phyloP scores from a whole-genome alignment of 1,140 invertebrate species.

The Listronotus oregonensis region DNA sequence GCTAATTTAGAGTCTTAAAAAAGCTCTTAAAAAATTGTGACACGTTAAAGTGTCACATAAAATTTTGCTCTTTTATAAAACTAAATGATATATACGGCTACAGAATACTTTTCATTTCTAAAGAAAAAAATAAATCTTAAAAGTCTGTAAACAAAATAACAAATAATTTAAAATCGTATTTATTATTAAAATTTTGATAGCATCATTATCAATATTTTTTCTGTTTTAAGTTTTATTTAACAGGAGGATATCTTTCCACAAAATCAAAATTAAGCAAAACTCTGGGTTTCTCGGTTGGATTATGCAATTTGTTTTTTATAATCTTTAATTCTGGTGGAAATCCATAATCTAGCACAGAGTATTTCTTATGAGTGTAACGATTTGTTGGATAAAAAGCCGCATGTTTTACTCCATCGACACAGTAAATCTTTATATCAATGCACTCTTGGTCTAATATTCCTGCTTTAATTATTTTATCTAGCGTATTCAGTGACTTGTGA shows the following conservation, averaged over 20 bases:
- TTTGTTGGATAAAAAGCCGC: constrained; percentile 59
- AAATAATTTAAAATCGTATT: too few species aligned
- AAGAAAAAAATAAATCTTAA: too few species aligned
- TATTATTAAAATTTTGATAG: too few species aligned
- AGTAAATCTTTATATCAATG: constrained; percentile 62
- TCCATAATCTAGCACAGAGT: constrained; percentile 44
- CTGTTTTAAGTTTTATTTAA: constrained; percentile 32
- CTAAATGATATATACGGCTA: too few species aligned
- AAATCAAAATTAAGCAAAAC: constrained; percentile 40
- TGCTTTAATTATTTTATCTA: constrained; percentile 60
- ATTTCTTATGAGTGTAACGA: constrained; percentile 48
- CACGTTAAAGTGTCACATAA: too few species aligned
- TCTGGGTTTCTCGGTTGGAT: constrained; percentile 31
- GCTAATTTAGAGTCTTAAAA: too few species aligned
- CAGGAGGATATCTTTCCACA: constrained; percentile 42
- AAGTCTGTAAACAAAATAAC: too few species aligned
- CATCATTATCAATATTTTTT: not conserved
- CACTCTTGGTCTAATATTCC: constrained; percentile 59
- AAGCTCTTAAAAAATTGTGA: too few species aligned
- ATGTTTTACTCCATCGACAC: constrained; percentile 58
- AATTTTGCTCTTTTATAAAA: too few species aligned
- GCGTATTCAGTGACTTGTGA: constrained; percentile 45
- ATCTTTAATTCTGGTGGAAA: constrained; percentile 48
- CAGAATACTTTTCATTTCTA: too few species aligned
- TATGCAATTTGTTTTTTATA: constrained; percentile 42